phyloP scores from a whole-genome alignment of 2,888 invertebrate genomes.

The Torymus auratus region DNA sequence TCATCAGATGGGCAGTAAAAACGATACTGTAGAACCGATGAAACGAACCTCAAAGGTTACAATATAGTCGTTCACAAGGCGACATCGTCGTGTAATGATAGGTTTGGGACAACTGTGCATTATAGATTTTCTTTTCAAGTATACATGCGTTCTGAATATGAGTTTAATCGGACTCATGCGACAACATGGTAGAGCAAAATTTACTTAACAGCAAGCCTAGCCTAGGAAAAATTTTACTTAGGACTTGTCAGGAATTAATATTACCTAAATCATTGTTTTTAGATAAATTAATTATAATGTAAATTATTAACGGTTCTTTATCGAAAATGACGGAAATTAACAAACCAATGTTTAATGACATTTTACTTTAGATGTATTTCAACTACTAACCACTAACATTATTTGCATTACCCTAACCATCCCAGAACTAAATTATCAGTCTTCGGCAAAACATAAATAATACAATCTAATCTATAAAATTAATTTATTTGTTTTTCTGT shows the following conservation, averaged over 20 bases:
- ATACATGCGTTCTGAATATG: background rate
- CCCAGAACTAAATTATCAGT: background rate
- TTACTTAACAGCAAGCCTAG: constrained; percentile 40
- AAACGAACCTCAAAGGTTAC: constrained; percentile 23
- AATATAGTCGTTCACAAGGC: constrained; percentile 11
- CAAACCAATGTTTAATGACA: constrained; percentile 1
- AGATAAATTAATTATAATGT: constrained; percentile 43
- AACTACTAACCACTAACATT: too few species aligned
- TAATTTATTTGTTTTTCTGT: background rate
- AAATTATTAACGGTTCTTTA: constrained; percentile 47
- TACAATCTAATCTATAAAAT: background rate
- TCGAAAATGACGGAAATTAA: constrained; percentile 14
- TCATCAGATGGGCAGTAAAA: constrained; percentile 33
- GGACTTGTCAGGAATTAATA: constrained; percentile 27
- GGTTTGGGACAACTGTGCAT: constrained; percentile 59
- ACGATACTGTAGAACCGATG: background rate
- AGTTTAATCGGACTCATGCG: background rate
- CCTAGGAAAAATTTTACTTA: constrained; percentile 1
- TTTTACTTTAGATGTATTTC: too few species aligned
- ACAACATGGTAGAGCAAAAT: constrained; percentile 22
- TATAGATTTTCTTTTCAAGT: constrained; percentile 30
- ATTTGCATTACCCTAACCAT: constrained; percentile 5
- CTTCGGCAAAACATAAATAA: too few species aligned
- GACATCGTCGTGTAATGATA: constrained; percentile 30
- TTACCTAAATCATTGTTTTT: constrained; percentile 18